Conservation (phyloP, 2,797 vertebrate species). For the Helostoma temminkii region DNA sequence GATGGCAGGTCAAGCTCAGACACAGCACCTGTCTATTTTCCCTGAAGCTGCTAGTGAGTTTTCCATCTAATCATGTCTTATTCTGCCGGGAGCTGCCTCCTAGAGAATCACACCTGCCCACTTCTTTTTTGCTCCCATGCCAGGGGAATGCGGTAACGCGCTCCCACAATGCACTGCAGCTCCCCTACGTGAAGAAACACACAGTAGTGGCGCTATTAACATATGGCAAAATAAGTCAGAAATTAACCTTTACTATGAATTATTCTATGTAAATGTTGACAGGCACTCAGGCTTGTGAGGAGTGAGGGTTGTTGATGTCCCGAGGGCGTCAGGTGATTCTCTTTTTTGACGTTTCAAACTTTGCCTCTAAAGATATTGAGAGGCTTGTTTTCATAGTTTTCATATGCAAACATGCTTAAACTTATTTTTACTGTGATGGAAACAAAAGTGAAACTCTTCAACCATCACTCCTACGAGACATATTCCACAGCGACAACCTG, state of each 20-base stretch:
- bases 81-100: conserved; percentile 75
- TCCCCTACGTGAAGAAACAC: conserved; percentile 50
- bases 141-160: conserved; percentile 56
- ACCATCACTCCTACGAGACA: conserved; percentile 25
- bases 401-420: conserved; percentile 43
- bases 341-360: conserved; percentile 13
- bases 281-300: background rate
- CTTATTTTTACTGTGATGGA: conserved; percentile 21
- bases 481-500: conserved; percentile 1
- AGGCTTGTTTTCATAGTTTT: conserved; percentile 47
- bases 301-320: conserved; percentile 7
- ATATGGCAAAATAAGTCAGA: conserved; percentile 62
- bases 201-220: conserved; percentile 41
- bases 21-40: background rate
- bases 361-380: conserved; percentile 1
- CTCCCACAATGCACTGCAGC: conserved; percentile 75
- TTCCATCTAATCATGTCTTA: conserved; percentile 77
- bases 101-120: conserved; percentile 78
- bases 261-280: conserved; percentile 40
- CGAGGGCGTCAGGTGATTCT: conserved; percentile 14
- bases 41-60: conserved; percentile 61
- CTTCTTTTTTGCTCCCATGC: conserved; percentile 56
- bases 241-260: conserved; percentile 47
- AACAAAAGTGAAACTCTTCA: conserved; percentile 35
- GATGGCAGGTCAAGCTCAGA: conserved; percentile 82